Percentiles rank a stretch among this genome's conserved stretches.
Evolutionary conservation across 2,113 vertebrate genomes (phyloP).

Genomic region (Megaleporinus macrocephalus): DNA sequence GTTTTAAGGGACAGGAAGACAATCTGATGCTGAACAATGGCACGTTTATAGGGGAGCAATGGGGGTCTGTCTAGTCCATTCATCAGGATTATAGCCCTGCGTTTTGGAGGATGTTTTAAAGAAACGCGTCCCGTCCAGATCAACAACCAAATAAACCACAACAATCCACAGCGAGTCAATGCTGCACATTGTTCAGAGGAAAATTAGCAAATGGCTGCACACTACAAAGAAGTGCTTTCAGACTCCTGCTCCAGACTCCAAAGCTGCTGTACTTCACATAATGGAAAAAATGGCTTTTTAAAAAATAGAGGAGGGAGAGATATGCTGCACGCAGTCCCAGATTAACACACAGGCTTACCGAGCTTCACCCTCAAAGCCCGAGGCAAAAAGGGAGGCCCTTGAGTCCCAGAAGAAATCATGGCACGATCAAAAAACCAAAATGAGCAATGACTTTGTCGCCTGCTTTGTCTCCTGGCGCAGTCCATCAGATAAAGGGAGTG

Average conservation of each 20-base stretch:
- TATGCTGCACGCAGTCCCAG: background rate
- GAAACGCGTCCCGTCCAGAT: slow-evolving; percentile 47
- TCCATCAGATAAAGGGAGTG: background rate
- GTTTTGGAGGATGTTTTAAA: slow-evolving; percentile 1
- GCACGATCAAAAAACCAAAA: slow-evolving; percentile 3
- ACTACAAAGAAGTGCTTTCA: slow-evolving; percentile 56
- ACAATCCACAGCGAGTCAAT: slow-evolving; percentile 59
- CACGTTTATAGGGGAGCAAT: slow-evolving; percentile 5
- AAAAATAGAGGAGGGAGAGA: background rate
- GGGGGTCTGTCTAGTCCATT: slow-evolving; percentile 7
- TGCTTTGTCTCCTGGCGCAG: background rate
- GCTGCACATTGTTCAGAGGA: slow-evolving; percentile 59
- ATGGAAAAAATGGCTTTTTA: background rate
- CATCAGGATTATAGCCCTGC: background rate
- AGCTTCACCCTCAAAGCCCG: background rate
- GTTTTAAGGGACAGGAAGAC: slow-evolving; percentile 1
- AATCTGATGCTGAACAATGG: slow-evolving; percentile 6
- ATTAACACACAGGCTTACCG: background rate
- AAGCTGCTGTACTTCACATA: slow-evolving; percentile 51
- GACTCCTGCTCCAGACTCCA: slow-evolving; percentile 24
- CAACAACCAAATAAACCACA: slow-evolving; percentile 61
- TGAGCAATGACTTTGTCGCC: background rate
- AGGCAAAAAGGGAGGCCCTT: background rate
- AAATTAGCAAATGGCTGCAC: slow-evolving; percentile 55
- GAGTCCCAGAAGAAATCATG: background rate